Evolutionary conservation across 2,113 vertebrate genomes (phyloP).

Genomic region (Geococcyx californianus): DNA sequence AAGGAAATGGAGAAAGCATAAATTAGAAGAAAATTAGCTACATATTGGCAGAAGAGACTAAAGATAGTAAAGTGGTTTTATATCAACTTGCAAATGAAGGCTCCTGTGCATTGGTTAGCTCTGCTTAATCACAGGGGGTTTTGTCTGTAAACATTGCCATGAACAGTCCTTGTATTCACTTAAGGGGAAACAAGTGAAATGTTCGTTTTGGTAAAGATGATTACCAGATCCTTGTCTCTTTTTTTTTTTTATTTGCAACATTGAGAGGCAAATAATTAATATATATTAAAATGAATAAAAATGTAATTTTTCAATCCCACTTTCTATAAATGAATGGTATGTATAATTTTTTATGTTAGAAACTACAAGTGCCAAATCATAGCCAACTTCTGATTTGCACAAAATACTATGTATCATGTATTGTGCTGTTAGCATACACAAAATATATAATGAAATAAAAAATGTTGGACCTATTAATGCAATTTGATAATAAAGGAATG

Average conservation of each 20-base stretch:
- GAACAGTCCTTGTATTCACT: neutral
- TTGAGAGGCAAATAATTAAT: neutral
- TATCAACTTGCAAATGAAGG: neutral
- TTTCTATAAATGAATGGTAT: neutral
- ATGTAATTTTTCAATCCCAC: neutral
- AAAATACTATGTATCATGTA: neutral
- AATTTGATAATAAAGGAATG: neutral
- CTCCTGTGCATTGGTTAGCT: neutral
- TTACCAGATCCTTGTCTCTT: neutral
- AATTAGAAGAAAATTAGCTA: neutral
- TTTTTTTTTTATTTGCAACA: neutral
- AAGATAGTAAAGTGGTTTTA: neutral
- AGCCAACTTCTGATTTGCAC: neutral
- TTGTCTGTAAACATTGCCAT: neutral
- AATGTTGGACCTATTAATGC: neutral
- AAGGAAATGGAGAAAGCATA: neutral
- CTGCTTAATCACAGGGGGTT: neutral
- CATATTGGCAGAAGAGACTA: neutral
- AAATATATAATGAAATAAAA: neutral
- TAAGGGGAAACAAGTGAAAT: neutral
- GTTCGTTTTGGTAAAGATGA: neutral
- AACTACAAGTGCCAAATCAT: neutral
- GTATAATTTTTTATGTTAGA: neutral
- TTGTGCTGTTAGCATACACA: neutral
- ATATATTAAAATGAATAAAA: neutral